Conservation (phyloP, 2,113 vertebrate genomes). For the Clarias macrocephalus region DNA sequence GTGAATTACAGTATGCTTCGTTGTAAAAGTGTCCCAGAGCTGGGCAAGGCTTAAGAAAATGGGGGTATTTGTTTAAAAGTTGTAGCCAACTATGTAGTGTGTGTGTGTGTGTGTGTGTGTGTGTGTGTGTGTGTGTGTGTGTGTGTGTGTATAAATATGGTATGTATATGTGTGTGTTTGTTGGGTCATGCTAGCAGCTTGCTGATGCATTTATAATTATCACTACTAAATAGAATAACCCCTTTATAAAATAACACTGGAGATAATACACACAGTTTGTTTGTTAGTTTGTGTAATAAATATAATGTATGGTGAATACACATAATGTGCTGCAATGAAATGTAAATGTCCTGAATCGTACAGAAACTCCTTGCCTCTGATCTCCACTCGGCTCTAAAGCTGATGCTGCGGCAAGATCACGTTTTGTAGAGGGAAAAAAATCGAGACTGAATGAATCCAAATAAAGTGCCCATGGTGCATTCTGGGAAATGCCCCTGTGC, state of each 20-base stretch:
- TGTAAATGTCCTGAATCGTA: neutral
- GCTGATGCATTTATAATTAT: neutral
- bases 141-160: no score
- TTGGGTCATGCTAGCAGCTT: neutral
- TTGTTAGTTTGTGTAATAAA: neutral
- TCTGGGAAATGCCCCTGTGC: conserved; percentile 54
- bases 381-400: neutral
- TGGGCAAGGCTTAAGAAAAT: no score
- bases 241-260: neutral
- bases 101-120: no score
- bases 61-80: no score
- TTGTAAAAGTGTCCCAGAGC: neutral
- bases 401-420: neutral
- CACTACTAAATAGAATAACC: neutral
- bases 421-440: neutral
- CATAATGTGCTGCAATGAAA: no score
- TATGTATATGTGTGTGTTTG: no score
- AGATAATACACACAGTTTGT: neutral
- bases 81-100: no score
- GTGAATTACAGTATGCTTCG: neutral
- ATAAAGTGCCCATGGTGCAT: conserved; percentile 45
- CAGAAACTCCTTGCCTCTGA: neutral
- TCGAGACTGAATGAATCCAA: conserved; percentile 30
- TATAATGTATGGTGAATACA: no score
- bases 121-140: no score